Evolutionary conservation across 2,113 vertebrate genomes (phyloP).

Genomic region (Poecile atricapillus): DNA sequence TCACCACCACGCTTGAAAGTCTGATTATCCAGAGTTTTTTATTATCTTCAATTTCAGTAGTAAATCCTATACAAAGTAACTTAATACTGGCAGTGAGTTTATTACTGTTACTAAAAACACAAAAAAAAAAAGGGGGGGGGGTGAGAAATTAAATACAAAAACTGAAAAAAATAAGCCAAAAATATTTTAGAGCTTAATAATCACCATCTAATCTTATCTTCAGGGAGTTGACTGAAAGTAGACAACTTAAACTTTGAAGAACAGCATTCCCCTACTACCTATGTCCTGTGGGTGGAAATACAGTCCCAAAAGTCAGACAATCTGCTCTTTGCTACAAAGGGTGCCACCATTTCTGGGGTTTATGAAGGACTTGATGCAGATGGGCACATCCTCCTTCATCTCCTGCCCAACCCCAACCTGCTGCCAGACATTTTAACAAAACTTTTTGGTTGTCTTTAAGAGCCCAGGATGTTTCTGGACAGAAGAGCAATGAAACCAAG

Average conservation of each 20-base stretch:
- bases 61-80: background rate
- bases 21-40: background rate
- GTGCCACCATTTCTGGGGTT: accelerated
- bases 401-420: background rate
- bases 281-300: background rate
- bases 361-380: background rate
- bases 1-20: background rate
- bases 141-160: background rate
- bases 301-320: background rate
- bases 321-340: background rate
- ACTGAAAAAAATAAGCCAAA: background rate
- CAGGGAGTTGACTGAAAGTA: background rate
- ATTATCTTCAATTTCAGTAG: background rate
- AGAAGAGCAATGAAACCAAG: background rate
- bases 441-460: background rate
- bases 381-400: background rate
- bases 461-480: background rate
- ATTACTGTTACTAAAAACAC: background rate
- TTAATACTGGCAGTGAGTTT: background rate
- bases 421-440: background rate
- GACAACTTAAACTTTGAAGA: background rate
- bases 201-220: background rate
- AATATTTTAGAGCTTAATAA: background rate
- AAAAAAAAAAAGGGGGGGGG: background rate
- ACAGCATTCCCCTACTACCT: background rate